A percentile compares a stretch with the other conserved stretches of the same genome.
Conservation (phyloP, 2,888 invertebrate genomes). For the Acleris holmiana region DNA sequence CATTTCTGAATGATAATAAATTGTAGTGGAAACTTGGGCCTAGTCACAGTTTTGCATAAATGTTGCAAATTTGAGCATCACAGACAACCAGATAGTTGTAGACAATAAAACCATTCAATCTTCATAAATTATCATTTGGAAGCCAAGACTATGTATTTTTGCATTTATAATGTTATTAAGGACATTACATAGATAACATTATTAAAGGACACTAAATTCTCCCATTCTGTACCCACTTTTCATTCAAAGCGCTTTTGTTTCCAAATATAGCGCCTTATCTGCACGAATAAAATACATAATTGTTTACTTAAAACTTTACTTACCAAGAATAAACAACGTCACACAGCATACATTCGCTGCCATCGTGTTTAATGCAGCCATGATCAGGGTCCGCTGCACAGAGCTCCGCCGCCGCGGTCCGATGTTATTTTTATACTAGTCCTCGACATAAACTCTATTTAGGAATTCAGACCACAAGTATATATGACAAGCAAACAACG, state of each 20-base stretch:
- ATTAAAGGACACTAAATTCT: too few relatives aligned
- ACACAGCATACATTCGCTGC: slow-evolving; percentile 52
- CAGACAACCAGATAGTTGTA: slow-evolving; percentile 8
- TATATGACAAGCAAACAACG: slow-evolving; percentile 75
- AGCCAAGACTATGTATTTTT: background rate
- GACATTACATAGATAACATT: too few relatives aligned
- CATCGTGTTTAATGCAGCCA: slow-evolving; percentile 45
- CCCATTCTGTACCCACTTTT: background rate
- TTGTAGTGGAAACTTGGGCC: slow-evolving; percentile 8
- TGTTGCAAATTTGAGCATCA: slow-evolving; percentile 28
- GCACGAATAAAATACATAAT: slow-evolving; percentile 11
- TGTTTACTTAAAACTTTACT: slow-evolving; percentile 45
- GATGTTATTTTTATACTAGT: slow-evolving; percentile 81
- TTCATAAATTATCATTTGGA: background rate
- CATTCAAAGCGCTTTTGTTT: background rate
- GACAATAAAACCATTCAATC: slow-evolving; percentile 2
- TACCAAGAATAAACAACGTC: slow-evolving; percentile 61
- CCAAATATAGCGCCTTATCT: slow-evolving; percentile 28
- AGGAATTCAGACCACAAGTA: slow-evolving; percentile 73
- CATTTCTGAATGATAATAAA: background rate
- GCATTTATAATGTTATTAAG: too few relatives aligned
- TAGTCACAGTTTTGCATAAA: slow-evolving; percentile 26
- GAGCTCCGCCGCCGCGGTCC: slow-evolving; percentile 64
- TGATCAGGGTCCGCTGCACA: slow-evolving; percentile 57
- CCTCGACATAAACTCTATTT: slow-evolving; percentile 81